A percentile compares a stretch with the other conserved stretches of the same genome.
Evolutionary conservation across 2,113 vertebrate genomes (phyloP).

Genomic region (Paradoxurus hermaphroditus): DNA sequence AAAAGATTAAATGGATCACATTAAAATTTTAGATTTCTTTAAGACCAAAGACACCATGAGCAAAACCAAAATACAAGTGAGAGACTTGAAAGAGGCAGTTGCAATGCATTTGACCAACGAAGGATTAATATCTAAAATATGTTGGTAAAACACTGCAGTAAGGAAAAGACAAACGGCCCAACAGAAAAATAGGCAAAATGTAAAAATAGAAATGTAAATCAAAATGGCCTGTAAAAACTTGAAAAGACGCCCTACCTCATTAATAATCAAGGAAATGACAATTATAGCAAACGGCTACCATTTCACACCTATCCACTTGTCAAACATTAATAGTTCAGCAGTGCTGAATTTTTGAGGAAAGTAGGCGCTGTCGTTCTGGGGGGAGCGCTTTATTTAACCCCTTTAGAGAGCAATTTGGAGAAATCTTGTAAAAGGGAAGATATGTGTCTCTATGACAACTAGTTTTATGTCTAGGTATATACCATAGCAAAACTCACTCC

Average conservation of each 20-base stretch:
- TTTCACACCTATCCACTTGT: not conserved
- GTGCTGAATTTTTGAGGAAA: not conserved
- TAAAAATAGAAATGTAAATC: slow-evolving; percentile 19
- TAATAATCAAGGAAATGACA: not conserved
- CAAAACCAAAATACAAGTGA: not conserved
- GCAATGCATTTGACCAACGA: not conserved
- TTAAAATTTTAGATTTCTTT: not conserved
- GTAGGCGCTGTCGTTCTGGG: not conserved
- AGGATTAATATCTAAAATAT: not conserved
- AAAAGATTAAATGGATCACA: not conserved
- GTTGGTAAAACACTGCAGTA: not conserved
- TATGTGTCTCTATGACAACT: not conserved
- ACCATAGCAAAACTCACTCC: not conserved
- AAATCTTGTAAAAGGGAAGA: not conserved
- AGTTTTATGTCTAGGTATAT: not conserved
- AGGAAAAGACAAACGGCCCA: not conserved
- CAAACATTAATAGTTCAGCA: not conserved
- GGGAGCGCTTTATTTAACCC: not conserved
- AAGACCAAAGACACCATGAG: not conserved
- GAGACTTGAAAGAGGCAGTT: not conserved
- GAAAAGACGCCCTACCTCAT: not conserved
- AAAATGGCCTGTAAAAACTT: not conserved
- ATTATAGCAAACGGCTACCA: not conserved
- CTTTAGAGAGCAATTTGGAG: not conserved
- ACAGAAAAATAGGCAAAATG: not conserved